Percentiles rank a stretch among this genome's conserved stretches.
Conservation (phyloP, 2,888 invertebrate genomes). For the Ectropis crepuscularia region DNA sequence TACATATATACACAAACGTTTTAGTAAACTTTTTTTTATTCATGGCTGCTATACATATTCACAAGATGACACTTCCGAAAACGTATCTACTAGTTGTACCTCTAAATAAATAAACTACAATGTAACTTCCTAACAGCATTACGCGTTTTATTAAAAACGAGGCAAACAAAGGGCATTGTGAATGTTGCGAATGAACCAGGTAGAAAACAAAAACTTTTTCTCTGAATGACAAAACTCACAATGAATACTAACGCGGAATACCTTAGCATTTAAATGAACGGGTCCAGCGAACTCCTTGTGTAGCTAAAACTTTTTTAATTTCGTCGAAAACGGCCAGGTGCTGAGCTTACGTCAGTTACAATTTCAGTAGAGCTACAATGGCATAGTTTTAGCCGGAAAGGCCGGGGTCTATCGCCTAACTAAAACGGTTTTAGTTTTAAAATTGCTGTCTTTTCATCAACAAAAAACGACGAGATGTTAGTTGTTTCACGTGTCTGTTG, state of each 20-base stretch:
- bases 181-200: slow-evolving; percentile 55
- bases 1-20: no score
- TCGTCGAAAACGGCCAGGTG: slow-evolving; percentile 79
- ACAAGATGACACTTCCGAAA: no score
- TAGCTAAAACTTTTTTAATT: slow-evolving; percentile 82
- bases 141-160: slow-evolving; percentile 15
- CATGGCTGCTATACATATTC: no score
- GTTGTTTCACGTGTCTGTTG: no score
- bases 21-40: no score
- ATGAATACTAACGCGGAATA: slow-evolving; percentile 77
- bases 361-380: slow-evolving; percentile 20
- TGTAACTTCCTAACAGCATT: background rate
- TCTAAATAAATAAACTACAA: background rate
- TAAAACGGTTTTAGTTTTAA: background rate
- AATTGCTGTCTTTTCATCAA: no score
- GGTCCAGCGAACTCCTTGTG: slow-evolving; percentile 68
- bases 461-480: no score
- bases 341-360: slow-evolving; percentile 64
- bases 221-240: slow-evolving; percentile 76
- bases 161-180: slow-evolving; percentile 53
- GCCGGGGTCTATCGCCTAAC: background rate
- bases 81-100: no score
- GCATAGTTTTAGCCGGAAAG: slow-evolving; percentile 3
- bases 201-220: slow-evolving; percentile 65
- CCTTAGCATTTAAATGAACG: slow-evolving; percentile 80